Base-by-base conservation (phyloP, 2,113 vertebrate species). In the Sturnus vulgaris region DNA sequence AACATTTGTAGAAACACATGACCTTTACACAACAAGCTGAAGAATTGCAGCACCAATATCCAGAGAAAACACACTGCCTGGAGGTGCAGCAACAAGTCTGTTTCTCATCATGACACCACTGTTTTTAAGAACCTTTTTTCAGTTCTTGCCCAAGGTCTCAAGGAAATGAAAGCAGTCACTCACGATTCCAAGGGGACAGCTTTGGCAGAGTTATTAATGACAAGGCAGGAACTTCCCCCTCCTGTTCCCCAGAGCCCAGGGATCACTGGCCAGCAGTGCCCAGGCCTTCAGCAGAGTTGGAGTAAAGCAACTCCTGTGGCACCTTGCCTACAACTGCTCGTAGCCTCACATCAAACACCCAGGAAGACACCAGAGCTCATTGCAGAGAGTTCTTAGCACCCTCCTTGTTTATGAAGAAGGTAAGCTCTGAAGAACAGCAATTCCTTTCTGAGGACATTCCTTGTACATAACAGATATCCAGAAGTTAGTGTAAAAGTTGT, bases 261-360 rank as follows among this genome's bases (percentile, higher is more conserved):
- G 19, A 56, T 28, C 52, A 8, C 55, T 10, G 57, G 28, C 30
- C 53, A 77, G 88, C 35, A 53, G 19, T 4, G 40, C 17, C 52
- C 25, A 6, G 21, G 55, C 37, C 47, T 68, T 53, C 18, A 86
- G 66, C 15, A 44, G 35, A n/a, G 39, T 1, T 33, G 30, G 30
- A 17, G 10, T 33, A 77, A 63, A 61, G 33, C 35, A 84, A 30
- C n/a, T 65, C 55, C 59, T 60, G 24, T 35, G 55, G 18, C 33
- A 69, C 15, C 63, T 46, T 1, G 0, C 49, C 78, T 79, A 71
- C 42, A 82, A 7, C 46, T 65, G 79, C 49, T 65, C 0, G 0
- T 3, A 68, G 44, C 27, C 73, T 69, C 18, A 15, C 27, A 56
- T 56, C 47, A 35, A 89, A 64, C 21, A 70, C 37, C 22, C n/a